Percentiles rank a stretch among this genome's conserved stretches.
Evolutionary conservation across 2,888 invertebrate genomes (phyloP).

Genomic region (Creontiades dilutus): DNA sequence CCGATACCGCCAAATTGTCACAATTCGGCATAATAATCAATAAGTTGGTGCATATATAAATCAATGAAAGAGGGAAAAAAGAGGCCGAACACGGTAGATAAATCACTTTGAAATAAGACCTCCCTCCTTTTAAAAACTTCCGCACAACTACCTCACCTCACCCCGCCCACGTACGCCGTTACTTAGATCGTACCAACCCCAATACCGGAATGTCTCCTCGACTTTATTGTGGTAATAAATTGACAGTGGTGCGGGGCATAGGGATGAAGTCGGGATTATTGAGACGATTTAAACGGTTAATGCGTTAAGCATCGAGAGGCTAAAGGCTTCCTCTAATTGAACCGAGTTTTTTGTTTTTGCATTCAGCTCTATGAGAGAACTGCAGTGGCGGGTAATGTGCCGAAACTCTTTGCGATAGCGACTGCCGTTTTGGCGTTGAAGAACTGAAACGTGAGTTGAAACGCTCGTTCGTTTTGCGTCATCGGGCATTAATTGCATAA

Average conservation of each 20-base stretch:
- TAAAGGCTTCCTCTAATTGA: neutral
- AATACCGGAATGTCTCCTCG: neutral
- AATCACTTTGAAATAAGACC: neutral
- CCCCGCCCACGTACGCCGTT: neutral
- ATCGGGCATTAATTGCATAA: no score
- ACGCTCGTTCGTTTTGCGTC: no score
- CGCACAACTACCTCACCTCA: neutral
- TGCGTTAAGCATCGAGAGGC: neutral
- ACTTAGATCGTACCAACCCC: neutral
- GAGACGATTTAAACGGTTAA: neutral
- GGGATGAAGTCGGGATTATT: neutral
- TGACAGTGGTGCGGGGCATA: neutral
- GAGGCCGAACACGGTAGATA: neutral
- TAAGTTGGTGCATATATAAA: neutral
- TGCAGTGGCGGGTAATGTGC: neutral
- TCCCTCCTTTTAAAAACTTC: neutral
- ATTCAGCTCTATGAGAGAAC: neutral
- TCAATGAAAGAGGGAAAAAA: neutral
- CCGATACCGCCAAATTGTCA: no score
- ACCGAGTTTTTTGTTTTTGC: neutral
- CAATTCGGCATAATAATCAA: neutral
- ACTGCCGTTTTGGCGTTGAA: neutral
- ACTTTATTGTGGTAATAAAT: neutral
- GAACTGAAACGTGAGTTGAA: no score
- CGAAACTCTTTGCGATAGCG: neutral